A percentile compares a stretch with the other conserved stretches of the same genome.
Conservation (phyloP, 2,113 vertebrate genomes). For the Chaetorhynchus papuensis region DNA sequence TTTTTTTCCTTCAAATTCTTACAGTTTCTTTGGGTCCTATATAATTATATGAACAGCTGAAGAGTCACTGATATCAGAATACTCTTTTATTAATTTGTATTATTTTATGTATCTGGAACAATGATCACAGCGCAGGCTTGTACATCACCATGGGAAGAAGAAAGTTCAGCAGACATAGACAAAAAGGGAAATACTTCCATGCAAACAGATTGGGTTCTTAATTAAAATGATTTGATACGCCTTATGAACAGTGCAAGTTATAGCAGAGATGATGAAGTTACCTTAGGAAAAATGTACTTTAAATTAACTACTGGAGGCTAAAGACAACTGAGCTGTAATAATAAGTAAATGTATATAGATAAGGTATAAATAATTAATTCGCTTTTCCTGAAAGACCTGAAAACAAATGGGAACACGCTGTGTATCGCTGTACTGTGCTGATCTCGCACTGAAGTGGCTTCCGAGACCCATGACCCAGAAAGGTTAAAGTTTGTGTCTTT, state of each 20-base stretch:
- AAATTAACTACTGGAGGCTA: not conserved
- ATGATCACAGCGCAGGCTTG: not conserved
- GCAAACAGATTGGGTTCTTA: not conserved
- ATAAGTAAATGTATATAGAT: constrained; percentile 24
- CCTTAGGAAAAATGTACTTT: constrained; percentile 33
- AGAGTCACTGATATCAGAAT: not conserved
- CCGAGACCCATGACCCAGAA: constrained; percentile 40
- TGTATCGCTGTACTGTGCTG: not conserved
- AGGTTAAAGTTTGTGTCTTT: constrained; percentile 66
- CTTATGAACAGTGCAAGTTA: not conserved
- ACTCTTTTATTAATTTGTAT: not conserved
- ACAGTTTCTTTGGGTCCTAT: not conserved
- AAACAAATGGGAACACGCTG: constrained; percentile 20
- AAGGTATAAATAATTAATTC: constrained; percentile 40
- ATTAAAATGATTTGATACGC: constrained; percentile 14
- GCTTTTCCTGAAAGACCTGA: constrained; percentile 27
- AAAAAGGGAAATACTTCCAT: not conserved
- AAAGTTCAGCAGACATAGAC: not conserved
- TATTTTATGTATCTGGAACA: not conserved
- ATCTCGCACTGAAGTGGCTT: constrained; percentile 21
- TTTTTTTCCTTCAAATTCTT: not conserved
- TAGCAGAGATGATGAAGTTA: not conserved
- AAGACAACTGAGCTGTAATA: constrained; percentile 33
- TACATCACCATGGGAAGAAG: not conserved
- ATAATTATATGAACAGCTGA: not conserved